phyloP scores from a whole-genome alignment of 2,113 vertebrate species.

The Microtus montanus region DNA sequence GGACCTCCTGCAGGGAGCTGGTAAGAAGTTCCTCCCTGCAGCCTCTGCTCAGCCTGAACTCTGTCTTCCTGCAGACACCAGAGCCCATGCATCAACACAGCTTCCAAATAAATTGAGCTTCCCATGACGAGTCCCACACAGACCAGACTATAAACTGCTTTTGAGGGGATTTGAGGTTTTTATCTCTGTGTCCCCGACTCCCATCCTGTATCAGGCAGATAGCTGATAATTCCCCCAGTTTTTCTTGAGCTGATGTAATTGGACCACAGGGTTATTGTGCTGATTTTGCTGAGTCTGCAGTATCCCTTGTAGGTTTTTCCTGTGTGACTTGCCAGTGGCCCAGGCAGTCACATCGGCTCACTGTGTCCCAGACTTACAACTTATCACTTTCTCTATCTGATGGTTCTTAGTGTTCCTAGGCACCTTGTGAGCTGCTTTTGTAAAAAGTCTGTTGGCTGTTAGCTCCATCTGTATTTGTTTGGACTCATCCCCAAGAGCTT shows the following conservation, averaged over 20 bases:
- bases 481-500: not conserved
- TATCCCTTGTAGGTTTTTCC: not conserved
- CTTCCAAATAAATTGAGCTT: not conserved
- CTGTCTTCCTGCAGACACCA: not conserved
- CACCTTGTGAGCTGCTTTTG: not conserved
- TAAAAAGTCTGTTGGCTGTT: not conserved
- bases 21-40: not conserved
- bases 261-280: not conserved
- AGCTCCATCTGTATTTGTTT: not conserved
- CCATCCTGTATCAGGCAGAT: not conserved
- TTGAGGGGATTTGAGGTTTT: not conserved
- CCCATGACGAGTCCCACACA: not conserved
- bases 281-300: conserved; percentile 7
- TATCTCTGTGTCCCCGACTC: not conserved
- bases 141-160: not conserved
- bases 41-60: not conserved
- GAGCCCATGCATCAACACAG: not conserved
- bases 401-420: not conserved
- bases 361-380: not conserved
- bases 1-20: not conserved
- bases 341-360: not conserved
- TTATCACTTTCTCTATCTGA: not conserved
- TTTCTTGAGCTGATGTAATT: not conserved
- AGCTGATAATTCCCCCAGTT: not conserved
- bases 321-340: not conserved